Conservation (phyloP, 2,113 vertebrate species). For the Brachyhypopomus gauderio region DNA sequence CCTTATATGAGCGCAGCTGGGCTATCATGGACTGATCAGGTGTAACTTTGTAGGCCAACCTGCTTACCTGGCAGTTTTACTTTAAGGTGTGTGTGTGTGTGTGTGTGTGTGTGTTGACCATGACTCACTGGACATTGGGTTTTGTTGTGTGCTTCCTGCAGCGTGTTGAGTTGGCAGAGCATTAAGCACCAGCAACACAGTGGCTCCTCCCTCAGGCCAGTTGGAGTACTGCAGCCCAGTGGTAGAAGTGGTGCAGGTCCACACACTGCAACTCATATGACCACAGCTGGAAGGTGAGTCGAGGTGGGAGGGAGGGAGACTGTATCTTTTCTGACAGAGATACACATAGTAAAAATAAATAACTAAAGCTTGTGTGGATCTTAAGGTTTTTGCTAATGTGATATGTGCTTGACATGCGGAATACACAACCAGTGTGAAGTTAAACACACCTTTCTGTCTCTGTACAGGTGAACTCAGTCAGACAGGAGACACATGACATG, state of each 20-base stretch:
- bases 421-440: background rate
- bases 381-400: background rate
- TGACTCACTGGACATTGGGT: slow-evolving; percentile 28
- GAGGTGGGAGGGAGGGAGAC: too few relatives aligned
- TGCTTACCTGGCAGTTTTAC: background rate
- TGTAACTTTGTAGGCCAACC: slow-evolving; percentile 15
- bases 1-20: background rate
- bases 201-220: slow-evolving; percentile 56
- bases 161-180: slow-evolving; percentile 42
- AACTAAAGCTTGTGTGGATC: background rate
- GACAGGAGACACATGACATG: slow-evolving; percentile 73
- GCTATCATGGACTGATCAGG: background rate
- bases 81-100: slow-evolving; percentile 7
- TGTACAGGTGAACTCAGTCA: slow-evolving; percentile 53
- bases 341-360: background rate
- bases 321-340: background rate
- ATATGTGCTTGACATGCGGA: background rate
- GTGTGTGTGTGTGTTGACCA: slow-evolving; percentile 16
- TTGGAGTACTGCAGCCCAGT: slow-evolving; percentile 39
- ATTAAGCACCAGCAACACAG: slow-evolving; percentile 43
- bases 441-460: background rate
- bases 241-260: slow-evolving; percentile 31
- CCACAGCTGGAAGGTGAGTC: slow-evolving; percentile 55
- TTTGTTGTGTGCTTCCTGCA: slow-evolving; percentile 46
- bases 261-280: slow-evolving; percentile 64